Evolutionary conservation across 2,888 invertebrate genomes (phyloP).

Genomic region (Xanthia togata): DNA sequence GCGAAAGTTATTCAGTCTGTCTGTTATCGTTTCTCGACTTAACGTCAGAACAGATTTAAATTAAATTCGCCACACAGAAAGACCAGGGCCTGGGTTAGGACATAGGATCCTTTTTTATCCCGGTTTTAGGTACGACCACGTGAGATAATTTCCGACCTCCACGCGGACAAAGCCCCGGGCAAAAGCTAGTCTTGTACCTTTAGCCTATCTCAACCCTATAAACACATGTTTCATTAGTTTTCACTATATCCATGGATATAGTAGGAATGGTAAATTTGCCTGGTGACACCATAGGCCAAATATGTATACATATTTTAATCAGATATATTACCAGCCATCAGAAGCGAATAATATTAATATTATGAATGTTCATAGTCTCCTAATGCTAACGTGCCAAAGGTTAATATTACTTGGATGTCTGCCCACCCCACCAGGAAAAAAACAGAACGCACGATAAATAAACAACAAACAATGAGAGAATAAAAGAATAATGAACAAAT

Average conservation of each 20-base stretch:
- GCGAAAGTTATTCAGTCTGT: background rate
- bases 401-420: slow-evolving; percentile 49
- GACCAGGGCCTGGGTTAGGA: background rate
- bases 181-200: background rate
- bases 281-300: background rate
- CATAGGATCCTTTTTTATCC: too few species aligned
- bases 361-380: slow-evolving; percentile 20
- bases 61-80: background rate
- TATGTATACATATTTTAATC: slow-evolving; percentile 1
- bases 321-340: slow-evolving; percentile 6
- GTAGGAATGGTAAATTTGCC: too few species aligned
- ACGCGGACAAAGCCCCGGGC: too few species aligned
- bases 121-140: too few species aligned
- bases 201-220: too few species aligned
- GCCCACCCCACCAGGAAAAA: slow-evolving; percentile 58
- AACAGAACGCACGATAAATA: slow-evolving; percentile 39
- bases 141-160: too few species aligned
- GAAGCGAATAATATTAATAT: slow-evolving; percentile 17
- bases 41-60: background rate
- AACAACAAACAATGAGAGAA: slow-evolving; percentile 46
- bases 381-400: slow-evolving; percentile 54
- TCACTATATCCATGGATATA: background rate
- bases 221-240: background rate
- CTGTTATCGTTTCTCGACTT: background rate
- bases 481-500: slow-evolving; percentile 20